Evolutionary conservation across 2,113 vertebrate species (phyloP), one percentile per base, ranked within the genome.

Genomic region (Gambusia affinis): DNA sequence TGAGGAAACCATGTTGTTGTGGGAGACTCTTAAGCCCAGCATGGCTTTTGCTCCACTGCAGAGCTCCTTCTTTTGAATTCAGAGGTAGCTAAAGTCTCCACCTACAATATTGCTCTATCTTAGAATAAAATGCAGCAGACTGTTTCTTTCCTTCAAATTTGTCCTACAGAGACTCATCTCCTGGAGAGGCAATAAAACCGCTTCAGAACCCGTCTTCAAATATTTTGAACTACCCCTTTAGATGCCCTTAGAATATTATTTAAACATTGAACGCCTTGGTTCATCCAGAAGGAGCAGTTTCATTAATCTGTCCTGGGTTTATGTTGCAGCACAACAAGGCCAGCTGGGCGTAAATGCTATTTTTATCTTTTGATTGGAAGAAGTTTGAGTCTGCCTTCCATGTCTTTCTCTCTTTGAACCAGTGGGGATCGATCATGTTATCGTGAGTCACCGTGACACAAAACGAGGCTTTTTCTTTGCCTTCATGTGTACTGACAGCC

Each of bases 311-410:
- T 54, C 60, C 6, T 0, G 67, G 30, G 42, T 85, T 79, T 44
- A 61, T 76, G 70, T 78, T 85, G 67, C 70, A 79, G 80, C 72
- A 85, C 73, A 81, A 87, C 78, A 76, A 79, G 80, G 70, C 72
- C 33, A 79, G 61, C 30, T 54, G 60, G 67, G 72, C 60, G 33
- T 82, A 83, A 91, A 93, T 80, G 85, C 78, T 89, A 89, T 92
- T 90, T 80, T 74, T 76, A 87, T 90, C 83, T 77, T 88, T 85
- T 87, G 89, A 91, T 70, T 71, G 86, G 81, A 86, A 73, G 70
- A 63, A 64, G 74, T 79, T 61, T 83, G 73, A 70, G 33, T 64
- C 66, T 79, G 74, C 60, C 84, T 75, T 84, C 31, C 64, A 24
- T 66, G 61, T 64, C 67, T 81, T 76, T 87, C 76, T 84, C 33